A percentile compares a stretch with the other conserved stretches of the same genome.
These are phyloP conservation scores for Scelioninae gen. 2 DNA, from an alignment of 2,888 invertebrate species.

Conservation along the genomic window DNA sequence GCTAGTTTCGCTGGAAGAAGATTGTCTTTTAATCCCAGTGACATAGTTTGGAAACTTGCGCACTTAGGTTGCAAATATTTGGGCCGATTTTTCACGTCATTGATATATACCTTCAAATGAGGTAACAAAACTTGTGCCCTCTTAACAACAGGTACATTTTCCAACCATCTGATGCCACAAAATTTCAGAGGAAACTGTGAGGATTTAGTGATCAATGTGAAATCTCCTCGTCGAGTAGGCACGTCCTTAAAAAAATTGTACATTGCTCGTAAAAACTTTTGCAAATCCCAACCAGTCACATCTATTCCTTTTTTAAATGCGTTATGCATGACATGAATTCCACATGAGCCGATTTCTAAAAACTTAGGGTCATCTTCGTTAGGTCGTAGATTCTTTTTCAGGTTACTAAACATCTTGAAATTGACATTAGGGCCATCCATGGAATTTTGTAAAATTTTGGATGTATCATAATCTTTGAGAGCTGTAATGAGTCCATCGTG, in stretches of 20 bases:
- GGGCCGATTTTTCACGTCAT: too few species aligned
- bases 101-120: too few species aligned
- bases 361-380: constrained; percentile 40
- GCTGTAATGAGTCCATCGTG: constrained; percentile 32
- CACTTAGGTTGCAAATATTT: too few species aligned
- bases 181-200: constrained; percentile 63
- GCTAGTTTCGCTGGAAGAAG: constrained; percentile 40
- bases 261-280: constrained; percentile 60
- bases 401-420: neutral
- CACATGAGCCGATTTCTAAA: constrained; percentile 65
- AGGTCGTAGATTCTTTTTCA: constrained; percentile 4
- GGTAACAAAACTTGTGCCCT: constrained; percentile 25
- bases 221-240: constrained; percentile 64
- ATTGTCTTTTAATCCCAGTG: too few species aligned
- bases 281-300: constrained; percentile 61
- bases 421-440: constrained; percentile 7
- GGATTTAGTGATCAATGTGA: constrained; percentile 50
- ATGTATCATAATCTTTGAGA: constrained; percentile 29
- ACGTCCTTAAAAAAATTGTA: constrained; percentile 66
- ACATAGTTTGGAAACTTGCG: too few species aligned
- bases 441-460: constrained; percentile 57
- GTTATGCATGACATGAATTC: constrained; percentile 65
- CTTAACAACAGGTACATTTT: constrained; percentile 56
- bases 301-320: constrained; percentile 63
- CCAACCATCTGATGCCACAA: constrained; percentile 61